These are phyloP conservation scores for Lamprologus callipterus DNA, from an alignment of 2,113 vertebrate species.

Conservation along the genomic window DNA sequence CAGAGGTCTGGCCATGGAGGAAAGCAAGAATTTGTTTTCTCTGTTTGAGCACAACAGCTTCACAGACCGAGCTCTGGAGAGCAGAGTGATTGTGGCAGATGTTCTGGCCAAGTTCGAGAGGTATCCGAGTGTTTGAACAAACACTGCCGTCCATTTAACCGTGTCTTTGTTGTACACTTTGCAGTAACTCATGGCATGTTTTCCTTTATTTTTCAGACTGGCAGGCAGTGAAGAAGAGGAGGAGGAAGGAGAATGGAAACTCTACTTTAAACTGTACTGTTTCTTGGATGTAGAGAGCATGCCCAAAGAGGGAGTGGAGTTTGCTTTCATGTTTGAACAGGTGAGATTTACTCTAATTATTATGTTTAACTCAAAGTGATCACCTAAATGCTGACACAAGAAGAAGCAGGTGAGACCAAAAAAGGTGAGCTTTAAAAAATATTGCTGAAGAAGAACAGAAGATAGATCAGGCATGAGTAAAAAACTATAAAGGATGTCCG, in stretches of 20 bases:
- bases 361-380: not conserved
- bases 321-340: conserved; percentile 96
- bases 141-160: not conserved
- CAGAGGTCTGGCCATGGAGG: conserved; percentile 94
- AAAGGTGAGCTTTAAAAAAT: not conserved
- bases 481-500: fast-evolving
- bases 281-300: conserved; percentile 89
- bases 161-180: not conserved
- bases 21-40: conserved; percentile 97
- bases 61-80: conserved; percentile 89
- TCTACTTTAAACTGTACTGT: conserved; percentile 93
- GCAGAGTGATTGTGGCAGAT: conserved; percentile 92
- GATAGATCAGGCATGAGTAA: fast-evolving
- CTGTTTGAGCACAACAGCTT: conserved; percentile 89
- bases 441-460: not conserved
- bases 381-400: not conserved
- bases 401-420: not conserved
- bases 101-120: conserved; percentile 95
- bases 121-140: conserved; percentile 40
- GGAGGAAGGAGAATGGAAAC: conserved; percentile 81
- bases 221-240: conserved; percentile 81
- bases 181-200: not conserved
- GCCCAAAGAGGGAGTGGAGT: conserved; percentile 87
- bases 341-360: conserved; percentile 42
- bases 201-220: conserved; percentile 63